Base-by-base conservation (phyloP, 2,888 invertebrate genomes). In the Brachylomia viminalis region DNA sequence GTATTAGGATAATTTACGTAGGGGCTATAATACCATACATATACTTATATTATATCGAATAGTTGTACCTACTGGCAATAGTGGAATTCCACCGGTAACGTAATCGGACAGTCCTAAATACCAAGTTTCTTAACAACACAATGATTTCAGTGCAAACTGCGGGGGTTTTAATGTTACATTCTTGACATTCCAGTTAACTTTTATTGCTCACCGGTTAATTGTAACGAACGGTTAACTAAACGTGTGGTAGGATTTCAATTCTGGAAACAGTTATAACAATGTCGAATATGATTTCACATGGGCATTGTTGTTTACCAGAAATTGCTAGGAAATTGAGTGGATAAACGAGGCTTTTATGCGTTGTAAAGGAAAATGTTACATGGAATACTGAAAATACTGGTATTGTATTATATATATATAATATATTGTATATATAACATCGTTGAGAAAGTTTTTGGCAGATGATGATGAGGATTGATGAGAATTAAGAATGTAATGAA, bases 81-180 rank as follows among this genome's bases (percentile, higher is more conserved):
- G 38, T 66, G 45, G 68, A 76, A 84, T 81, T 70, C 30, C n/a
- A 61, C 52, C 33, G 27, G 20, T 45, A 71, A 27, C 33, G 64
- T 42, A 59, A 71, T 71, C 6, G 59, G 58, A 30, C 59, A 33
- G n/a, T 80, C 66, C 67, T 71, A 80, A 83, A 84, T 73, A 80
- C 66, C 58, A 76, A 71, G 56, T 67, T 75, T 49, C 54, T 20
- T 65, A 82, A 58, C 62, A 70, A 84, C 6, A 27, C 42, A 17
- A 76, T 42, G 49, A 42, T 56, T 84, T 80, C 62, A 70, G 59
- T 47, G 7, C 67, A 30, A 72, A 65, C 23, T 33, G 64, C 49
- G 61, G 27, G 42, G 27, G 42, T 38, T 45, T 76, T 20, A 56
- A 83, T 70, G 81, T 15, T 56, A 58, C 56, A 68, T 73, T 67